Evolutionary conservation across 2,888 invertebrate genomes (phyloP).

Genomic region (Drosophila peninsularis): DNA sequence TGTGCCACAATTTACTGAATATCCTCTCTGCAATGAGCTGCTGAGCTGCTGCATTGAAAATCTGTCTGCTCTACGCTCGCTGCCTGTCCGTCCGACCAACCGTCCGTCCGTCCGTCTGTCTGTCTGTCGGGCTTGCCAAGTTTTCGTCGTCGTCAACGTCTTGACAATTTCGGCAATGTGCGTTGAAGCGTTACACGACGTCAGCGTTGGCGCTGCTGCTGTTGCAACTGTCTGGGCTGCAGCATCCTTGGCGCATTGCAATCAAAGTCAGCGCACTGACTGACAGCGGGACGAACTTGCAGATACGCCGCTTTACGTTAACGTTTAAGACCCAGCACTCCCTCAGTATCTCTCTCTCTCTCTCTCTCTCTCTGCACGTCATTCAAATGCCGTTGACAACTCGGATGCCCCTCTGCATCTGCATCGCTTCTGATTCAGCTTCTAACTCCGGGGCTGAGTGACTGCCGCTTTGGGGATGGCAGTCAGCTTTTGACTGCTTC

Average conservation of each 20-base stretch:
- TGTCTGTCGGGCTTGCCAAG: constrained; percentile 21
- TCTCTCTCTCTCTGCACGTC: constrained; percentile 49
- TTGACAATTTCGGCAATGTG: constrained; percentile 77
- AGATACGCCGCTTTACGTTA: constrained; percentile 38
- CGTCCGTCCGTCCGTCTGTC: not conserved
- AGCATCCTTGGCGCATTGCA: constrained; percentile 77
- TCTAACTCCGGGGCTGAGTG: constrained; percentile 42
- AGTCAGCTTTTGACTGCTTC: constrained; percentile 77
- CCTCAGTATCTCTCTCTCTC: not conserved
- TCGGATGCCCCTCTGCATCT: constrained; percentile 22
- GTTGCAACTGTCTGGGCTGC: constrained; percentile 21
- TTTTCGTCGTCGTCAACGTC: constrained; percentile 44
- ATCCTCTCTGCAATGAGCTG: constrained; percentile 12
- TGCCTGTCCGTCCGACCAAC: constrained; percentile 11
- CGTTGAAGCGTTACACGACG: constrained; percentile 59
- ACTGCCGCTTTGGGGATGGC: constrained; percentile 62
- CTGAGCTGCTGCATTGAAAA: constrained; percentile 9
- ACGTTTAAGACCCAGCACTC: not conserved
- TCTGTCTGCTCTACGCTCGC: constrained; percentile 8
- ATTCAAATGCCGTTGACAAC: constrained; percentile 78
- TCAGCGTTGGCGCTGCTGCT: constrained; percentile 17
- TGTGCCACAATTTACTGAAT: constrained; percentile 60
- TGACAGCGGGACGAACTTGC: constrained; percentile 71
- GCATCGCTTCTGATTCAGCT: constrained; percentile 28
- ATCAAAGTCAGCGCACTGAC: constrained; percentile 74